These are phyloP conservation scores for Aporophyla lueneburgensis DNA, from an alignment of 2,888 invertebrate species.

Conservation along the genomic window DNA sequence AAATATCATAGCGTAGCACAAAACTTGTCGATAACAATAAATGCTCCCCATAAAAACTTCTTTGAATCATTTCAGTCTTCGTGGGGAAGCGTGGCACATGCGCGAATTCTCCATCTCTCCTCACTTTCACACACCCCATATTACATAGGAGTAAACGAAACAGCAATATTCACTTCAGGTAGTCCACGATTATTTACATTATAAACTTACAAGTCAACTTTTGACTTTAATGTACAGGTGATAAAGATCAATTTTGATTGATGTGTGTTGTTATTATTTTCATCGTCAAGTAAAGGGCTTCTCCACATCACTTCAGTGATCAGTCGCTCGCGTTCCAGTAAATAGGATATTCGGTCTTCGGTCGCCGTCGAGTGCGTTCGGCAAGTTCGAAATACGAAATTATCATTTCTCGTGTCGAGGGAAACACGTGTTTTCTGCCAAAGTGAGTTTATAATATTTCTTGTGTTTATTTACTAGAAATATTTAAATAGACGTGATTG, in stretches of 20 bases:
- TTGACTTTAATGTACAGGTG: constrained; percentile 56
- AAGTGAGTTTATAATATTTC: constrained; percentile 70
- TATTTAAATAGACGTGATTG: constrained; percentile 43
- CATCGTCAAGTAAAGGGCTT: constrained; percentile 77
- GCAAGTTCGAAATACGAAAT: constrained; percentile 63
- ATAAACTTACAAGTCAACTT: constrained; percentile 49
- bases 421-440: constrained; percentile 70
- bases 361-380: constrained; percentile 71
- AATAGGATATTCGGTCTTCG: constrained; percentile 79
- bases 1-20: constrained; percentile 72
- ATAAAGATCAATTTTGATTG: constrained; percentile 74
- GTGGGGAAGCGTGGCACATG: constrained; percentile 80
- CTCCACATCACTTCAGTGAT: constrained; percentile 72
- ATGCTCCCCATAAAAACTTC: constrained; percentile 79
- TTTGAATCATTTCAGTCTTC: constrained; percentile 76
- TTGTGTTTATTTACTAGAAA: constrained; percentile 45
- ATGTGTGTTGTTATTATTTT: constrained; percentile 77
- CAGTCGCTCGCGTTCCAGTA: constrained; percentile 70
- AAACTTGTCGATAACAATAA: constrained; percentile 80
- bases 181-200: constrained; percentile 77
- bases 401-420: constrained; percentile 61
- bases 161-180: constrained; percentile 73
- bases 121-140: constrained; percentile 72
- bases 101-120: constrained; percentile 69
- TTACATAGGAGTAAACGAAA: constrained; percentile 74